Percentiles rank a stretch among this genome's conserved stretches.
phyloP scores from a whole-genome alignment of 1,140 invertebrate species.

The Bombus confusus region DNA sequence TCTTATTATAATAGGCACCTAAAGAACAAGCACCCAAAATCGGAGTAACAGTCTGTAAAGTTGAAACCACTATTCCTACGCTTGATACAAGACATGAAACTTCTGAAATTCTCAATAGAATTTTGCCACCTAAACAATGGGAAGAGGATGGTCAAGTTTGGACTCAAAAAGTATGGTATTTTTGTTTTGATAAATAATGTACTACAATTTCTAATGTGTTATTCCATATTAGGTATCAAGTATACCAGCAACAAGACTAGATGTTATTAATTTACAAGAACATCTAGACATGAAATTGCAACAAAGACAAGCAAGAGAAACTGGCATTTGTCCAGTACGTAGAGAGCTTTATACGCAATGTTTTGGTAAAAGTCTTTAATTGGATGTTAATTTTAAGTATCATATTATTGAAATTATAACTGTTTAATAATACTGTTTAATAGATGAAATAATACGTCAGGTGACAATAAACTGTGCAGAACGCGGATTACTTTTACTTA shows the following conservation, averaged over 20 bases:
- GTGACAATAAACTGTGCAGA: slow-evolving; percentile 99
- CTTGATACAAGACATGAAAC: slow-evolving; percentile 88
- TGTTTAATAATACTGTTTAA: slow-evolving; percentile 34
- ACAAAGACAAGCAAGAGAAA: slow-evolving; percentile 96
- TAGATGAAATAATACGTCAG: slow-evolving; percentile 96
- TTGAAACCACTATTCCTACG: slow-evolving; percentile 71
- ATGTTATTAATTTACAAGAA: slow-evolving; percentile 98
- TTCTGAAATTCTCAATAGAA: slow-evolving; percentile 97
- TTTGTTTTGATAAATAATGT: neutral
- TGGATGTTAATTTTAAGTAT: neutral
- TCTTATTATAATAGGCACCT: slow-evolving; percentile 49
- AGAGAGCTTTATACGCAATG: slow-evolving; percentile 97
- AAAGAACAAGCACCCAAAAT: slow-evolving; percentile 72
- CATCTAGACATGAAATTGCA: slow-evolving; percentile 95
- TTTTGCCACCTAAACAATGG: slow-evolving; percentile 97
- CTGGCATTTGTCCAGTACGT: slow-evolving; percentile 97
- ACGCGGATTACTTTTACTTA: slow-evolving; percentile 94
- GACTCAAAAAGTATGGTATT: slow-evolving; percentile 89
- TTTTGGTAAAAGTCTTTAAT: slow-evolving; percentile 87
- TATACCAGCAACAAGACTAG: slow-evolving; percentile 95
- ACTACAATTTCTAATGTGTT: neutral
- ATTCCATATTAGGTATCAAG: slow-evolving; percentile 89
- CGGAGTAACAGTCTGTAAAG: slow-evolving; percentile 67
- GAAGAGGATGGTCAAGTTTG: slow-evolving; percentile 94
- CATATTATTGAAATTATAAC: neutral